Evolutionary conservation across 2,797 vertebrate genomes (phyloP), one percentile per base, ranked within the genome.

Genomic region (Acrossocheilus wenchowensis): DNA sequence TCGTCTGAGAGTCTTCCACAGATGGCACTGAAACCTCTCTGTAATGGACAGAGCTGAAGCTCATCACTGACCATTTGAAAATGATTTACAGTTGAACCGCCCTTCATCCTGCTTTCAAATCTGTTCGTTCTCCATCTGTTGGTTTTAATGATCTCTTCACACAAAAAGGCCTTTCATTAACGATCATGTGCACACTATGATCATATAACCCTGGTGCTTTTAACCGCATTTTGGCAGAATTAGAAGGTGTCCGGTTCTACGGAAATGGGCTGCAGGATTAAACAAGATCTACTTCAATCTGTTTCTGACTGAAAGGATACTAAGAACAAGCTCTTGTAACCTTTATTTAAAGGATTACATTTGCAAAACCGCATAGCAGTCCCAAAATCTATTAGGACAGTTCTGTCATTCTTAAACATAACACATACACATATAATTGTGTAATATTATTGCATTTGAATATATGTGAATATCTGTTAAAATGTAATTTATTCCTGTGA

Each of bases 181-280:
- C 57, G 21, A 80, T 54, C 78, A 80, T 85, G 82, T 57, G 78
- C 83, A 48, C 73, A n/a, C 69, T 62, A n/a, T 75, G 57, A 69
- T 89, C 81, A 79, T 78, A 48, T 84, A 86, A 84, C 77, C 12
- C 84, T n/a, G 39, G 30, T 85, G 86, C 89, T 87, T 89, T 89
- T 80, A 90, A 86, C 79, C 73, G 77, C 78, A 83, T 41, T 72
- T 34, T 84, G 60, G 72, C 73, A 64, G 72, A 90, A 84, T 78
- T 71, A 81, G 50, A 66, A 79, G 88, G 88, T 89, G 81, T 90
- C 86, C 52, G 19, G 78, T 89, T 84, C 78, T 78, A 30, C 52
- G 34, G 83, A 89, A 89, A 86, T 82, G 86, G 50, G 84, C 30
- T 19, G 26, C 48, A 60, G 52, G 68, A 79, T 64, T 88, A 80